Percentiles rank a stretch among this genome's conserved stretches.
These are phyloP conservation scores for Plodia interpunctella DNA, from an alignment of 1,140 invertebrate species.

Conservation along the genomic window DNA sequence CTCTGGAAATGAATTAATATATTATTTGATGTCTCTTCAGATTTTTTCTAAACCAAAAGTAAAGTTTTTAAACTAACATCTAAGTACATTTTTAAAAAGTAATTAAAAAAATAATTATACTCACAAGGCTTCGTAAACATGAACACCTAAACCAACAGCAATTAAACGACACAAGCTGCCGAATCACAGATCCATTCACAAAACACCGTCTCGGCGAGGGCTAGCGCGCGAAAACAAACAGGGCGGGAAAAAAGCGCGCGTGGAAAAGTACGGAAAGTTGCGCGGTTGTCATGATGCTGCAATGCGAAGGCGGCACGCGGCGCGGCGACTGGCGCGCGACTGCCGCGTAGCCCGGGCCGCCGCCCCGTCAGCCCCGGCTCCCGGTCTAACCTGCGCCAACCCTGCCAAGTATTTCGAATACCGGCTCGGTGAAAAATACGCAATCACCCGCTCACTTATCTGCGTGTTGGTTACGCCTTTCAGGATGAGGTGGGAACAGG, in stretches of 20 bases:
- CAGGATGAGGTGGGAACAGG: neutral
- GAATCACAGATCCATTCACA: slow-evolving; percentile 15
- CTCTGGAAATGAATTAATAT: too few relatives aligned
- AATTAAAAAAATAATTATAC: neutral
- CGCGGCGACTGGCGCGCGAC: slow-evolving; percentile 26
- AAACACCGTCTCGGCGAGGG: neutral
- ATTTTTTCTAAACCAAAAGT: too few relatives aligned
- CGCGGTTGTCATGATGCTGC: neutral
- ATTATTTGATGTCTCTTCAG: too few relatives aligned
- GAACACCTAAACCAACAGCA: slow-evolving; percentile 7
- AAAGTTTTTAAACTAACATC: too few relatives aligned
- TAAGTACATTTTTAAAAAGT: neutral
- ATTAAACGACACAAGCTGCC: slow-evolving; percentile 13
- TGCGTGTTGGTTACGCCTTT: slow-evolving; percentile 3
- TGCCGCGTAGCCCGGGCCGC: slow-evolving; percentile 23
- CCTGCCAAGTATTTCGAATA: neutral
- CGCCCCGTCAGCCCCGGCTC: slow-evolving; percentile 15
- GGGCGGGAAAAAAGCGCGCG: slow-evolving; percentile 20
- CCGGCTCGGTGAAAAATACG: slow-evolving; percentile 2
- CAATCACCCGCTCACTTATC: slow-evolving; percentile 1
- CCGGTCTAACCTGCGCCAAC: slow-evolving; percentile 9
- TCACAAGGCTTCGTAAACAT: neutral
- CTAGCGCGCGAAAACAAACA: slow-evolving; percentile 9
- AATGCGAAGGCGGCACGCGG: slow-evolving; percentile 22
- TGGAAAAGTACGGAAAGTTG: slow-evolving; percentile 32